phyloP scores from a whole-genome alignment of 1,140 invertebrate species.

The Cherax destructor region DNA sequence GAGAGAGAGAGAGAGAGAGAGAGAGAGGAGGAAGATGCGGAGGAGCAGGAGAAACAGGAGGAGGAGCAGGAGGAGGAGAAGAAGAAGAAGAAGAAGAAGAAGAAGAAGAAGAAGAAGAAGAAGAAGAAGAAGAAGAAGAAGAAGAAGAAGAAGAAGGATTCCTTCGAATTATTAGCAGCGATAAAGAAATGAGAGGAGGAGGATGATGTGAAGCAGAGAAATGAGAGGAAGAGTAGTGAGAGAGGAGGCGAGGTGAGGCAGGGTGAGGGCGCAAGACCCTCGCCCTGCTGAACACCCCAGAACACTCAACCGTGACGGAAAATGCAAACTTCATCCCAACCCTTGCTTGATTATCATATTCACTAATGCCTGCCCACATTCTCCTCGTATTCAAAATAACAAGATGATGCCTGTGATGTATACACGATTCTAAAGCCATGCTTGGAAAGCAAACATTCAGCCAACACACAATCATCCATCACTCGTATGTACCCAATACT shows the following conservation, averaged over 20 bases:
- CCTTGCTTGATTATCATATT: constrained; percentile 32
- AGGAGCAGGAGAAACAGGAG: neutral
- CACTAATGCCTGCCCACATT: neutral
- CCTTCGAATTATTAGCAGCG: neutral
- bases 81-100: neutral
- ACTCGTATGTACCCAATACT: too few species aligned
- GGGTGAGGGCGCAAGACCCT: constrained; percentile 10
- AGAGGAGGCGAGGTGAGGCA: neutral
- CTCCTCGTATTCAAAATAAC: neutral
- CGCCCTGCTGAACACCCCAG: constrained; percentile 31
- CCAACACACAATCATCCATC: too few species aligned
- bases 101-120: neutral
- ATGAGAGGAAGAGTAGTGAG: neutral
- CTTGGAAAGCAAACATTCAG: too few species aligned
- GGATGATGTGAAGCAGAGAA: neutral
- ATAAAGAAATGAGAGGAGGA: neutral
- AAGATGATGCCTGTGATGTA: too few species aligned
- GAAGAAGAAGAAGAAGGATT: neutral
- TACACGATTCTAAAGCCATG: too few species aligned
- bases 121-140: neutral
- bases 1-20: neutral
- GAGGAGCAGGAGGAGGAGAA: neutral
- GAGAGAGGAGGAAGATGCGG: neutral
- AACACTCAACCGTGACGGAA: constrained; percentile 57
- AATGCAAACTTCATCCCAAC: constrained; percentile 55